A percentile compares a stretch with the other conserved stretches of the same genome.
phyloP scores from a whole-genome alignment of 2,113 vertebrate genomes.

The Pedetes capensis region DNA sequence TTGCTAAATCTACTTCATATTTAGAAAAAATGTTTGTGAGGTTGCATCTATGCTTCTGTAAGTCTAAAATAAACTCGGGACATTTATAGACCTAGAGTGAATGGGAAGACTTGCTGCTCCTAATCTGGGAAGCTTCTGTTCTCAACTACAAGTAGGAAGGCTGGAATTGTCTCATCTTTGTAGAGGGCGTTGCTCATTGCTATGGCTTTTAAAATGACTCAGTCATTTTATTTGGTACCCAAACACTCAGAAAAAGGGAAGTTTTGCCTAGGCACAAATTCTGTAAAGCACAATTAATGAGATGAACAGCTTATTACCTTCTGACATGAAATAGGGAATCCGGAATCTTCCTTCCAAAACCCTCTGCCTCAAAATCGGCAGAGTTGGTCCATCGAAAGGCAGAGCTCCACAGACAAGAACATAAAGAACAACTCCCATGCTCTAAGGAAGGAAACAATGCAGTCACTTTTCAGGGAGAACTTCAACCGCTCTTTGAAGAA shows the following conservation, averaged over 20 bases:
- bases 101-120: slow-evolving; percentile 5
- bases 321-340: slow-evolving; percentile 99
- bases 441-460: slow-evolving; percentile 82
- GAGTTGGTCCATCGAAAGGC: slow-evolving; percentile 96
- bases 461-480: not conserved
- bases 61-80: slow-evolving; percentile 46
- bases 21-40: slow-evolving; percentile 39
- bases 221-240: not conserved
- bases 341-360: slow-evolving; percentile 98
- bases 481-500: not conserved
- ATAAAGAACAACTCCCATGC: slow-evolving; percentile 98
- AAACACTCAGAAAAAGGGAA: not conserved
- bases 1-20: slow-evolving; percentile 38
- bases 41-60: not conserved
- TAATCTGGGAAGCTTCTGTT: slow-evolving; percentile 32
- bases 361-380: slow-evolving; percentile 95
- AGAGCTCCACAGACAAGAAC: slow-evolving; percentile 97
- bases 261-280: not conserved
- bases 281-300: not conserved
- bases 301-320: slow-evolving; percentile 89
- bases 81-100: slow-evolving; percentile 38
- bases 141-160: slow-evolving; percentile 22
- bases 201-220: slow-evolving; percentile 10
- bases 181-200: not conserved
- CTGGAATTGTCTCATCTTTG: slow-evolving; percentile 17